These are phyloP conservation scores for Amphiprion percula DNA, from an alignment of 2,113 vertebrate genomes.

Conservation along the genomic window DNA sequence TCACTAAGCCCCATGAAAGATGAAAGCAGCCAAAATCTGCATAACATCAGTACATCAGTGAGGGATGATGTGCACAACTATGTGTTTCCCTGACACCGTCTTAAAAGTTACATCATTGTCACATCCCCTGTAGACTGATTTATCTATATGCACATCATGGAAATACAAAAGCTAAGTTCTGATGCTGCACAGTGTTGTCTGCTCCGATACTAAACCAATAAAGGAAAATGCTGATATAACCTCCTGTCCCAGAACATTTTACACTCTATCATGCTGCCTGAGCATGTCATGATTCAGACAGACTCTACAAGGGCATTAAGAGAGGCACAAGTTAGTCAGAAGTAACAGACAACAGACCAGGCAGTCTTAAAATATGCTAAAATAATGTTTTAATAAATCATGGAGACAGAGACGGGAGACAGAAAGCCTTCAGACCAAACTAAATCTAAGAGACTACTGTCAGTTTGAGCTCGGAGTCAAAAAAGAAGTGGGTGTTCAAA, in stretches of 20 bases:
- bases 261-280: slow-evolving; percentile 24
- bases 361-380: slow-evolving; percentile 44
- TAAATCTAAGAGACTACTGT: not conserved
- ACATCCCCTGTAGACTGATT: not conserved
- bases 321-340: slow-evolving; percentile 7
- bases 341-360: slow-evolving; percentile 47
- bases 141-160: not conserved
- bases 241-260: slow-evolving; percentile 43
- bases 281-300: slow-evolving; percentile 39
- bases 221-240: slow-evolving; percentile 31
- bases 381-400: slow-evolving; percentile 4
- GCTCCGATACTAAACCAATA: slow-evolving; percentile 35
- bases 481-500: slow-evolving; percentile 30
- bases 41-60: not conserved
- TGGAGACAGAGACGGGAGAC: not conserved
- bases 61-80: not conserved
- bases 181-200: slow-evolving; percentile 12
- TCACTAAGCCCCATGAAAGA: not conserved
- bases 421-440: slow-evolving; percentile 6
- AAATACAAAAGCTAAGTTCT: slow-evolving; percentile 24
- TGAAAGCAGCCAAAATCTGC: not conserved
- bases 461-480: not conserved
- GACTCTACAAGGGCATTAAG: slow-evolving; percentile 29
- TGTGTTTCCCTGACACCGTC: not conserved
- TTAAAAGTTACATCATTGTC: slow-evolving; percentile 7